Conservation (phyloP, 2,797 vertebrate species). For the Numenius phaeopus region DNA sequence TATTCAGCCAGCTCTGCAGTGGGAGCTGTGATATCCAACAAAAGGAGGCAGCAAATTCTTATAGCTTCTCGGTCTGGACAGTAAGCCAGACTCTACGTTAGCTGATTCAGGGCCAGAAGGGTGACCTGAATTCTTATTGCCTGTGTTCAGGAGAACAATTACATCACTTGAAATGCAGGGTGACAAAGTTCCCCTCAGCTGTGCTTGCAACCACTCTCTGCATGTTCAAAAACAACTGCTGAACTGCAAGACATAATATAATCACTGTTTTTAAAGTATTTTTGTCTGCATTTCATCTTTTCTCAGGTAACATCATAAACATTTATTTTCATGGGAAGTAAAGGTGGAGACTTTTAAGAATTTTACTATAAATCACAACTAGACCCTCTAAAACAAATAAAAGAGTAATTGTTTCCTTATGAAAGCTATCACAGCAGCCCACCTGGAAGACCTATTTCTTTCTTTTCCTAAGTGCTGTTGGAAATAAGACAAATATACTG, state of each 20-base stretch:
- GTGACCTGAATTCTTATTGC: neutral
- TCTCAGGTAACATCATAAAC: neutral
- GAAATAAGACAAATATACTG: neutral
- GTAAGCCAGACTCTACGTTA: neutral
- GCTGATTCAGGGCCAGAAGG: neutral
- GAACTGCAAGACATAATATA: neutral
- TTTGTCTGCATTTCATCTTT: neutral
- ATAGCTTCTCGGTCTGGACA: neutral
- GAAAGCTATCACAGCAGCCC: neutral
- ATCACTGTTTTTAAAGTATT: neutral
- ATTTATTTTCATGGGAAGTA: neutral
- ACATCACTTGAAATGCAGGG: neutral
- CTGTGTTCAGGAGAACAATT: neutral
- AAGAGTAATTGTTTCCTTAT: neutral
- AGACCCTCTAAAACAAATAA: neutral
- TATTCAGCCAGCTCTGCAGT: neutral
- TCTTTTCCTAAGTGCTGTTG: neutral
- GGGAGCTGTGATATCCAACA: neutral
- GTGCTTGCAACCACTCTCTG: neutral
- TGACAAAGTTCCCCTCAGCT: neutral
- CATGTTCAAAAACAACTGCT: neutral
- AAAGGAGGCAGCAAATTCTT: slow-evolving; percentile 6
- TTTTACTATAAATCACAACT: neutral
- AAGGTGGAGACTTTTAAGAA: neutral
- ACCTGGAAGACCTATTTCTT: slow-evolving; percentile 5